Evolutionary conservation across 2,113 vertebrate species (phyloP).

Genomic region (Anoplopoma fimbria): DNA sequence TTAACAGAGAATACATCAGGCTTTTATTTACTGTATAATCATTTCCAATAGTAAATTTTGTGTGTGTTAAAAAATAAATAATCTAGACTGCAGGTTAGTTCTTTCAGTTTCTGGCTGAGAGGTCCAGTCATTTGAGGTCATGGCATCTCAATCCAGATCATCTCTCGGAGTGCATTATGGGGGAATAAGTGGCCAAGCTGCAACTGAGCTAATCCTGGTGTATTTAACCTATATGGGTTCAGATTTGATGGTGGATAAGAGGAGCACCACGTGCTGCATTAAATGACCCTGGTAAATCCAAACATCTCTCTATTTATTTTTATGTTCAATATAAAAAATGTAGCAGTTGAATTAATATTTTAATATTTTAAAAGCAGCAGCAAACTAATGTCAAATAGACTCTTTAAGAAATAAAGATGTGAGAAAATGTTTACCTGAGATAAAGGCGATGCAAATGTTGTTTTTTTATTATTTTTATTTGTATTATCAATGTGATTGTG

Average conservation of each 20-base stretch:
- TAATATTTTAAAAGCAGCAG: not conserved
- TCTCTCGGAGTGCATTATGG: constrained; percentile 44
- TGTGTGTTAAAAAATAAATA: not conserved
- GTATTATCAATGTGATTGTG: not conserved
- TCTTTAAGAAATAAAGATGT: not conserved
- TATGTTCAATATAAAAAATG: not conserved
- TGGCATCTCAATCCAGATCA: constrained; percentile 20
- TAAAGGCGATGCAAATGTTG: not conserved
- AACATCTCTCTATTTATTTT: not conserved
- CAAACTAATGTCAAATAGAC: not conserved
- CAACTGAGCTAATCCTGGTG: constrained; percentile 19
- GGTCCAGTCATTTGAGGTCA: constrained; percentile 50
- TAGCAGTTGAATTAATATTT: not conserved
- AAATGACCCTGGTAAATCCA: not conserved
- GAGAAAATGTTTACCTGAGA: not conserved
- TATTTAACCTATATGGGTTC: constrained; percentile 26
- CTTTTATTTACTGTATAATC: not conserved
- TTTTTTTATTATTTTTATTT: not conserved
- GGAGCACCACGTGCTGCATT: constrained; percentile 7
- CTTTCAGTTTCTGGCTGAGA: constrained; percentile 4
- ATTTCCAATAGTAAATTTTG: not conserved
- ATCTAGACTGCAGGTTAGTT: not conserved
- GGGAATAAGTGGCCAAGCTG: constrained; percentile 24
- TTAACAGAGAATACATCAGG: not conserved
- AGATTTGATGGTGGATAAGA: constrained; percentile 30